Base-by-base conservation (phyloP, 1,140 invertebrate species). In the Diploscapter pachys region DNA sequence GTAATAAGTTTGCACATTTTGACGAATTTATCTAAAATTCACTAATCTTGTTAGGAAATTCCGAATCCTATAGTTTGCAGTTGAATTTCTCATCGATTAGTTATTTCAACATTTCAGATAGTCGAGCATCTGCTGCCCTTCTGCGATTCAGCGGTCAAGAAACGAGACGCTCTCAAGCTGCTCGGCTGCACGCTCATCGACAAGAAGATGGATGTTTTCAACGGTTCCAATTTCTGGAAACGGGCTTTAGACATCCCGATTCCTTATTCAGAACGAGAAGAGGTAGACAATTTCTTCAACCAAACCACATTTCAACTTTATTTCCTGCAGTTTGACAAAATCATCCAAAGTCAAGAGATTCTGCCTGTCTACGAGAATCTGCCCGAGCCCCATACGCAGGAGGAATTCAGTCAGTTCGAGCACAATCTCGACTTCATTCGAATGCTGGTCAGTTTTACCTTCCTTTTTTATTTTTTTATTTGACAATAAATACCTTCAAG, bases 351-450 rank as follows among this genome's bases (percentile, higher is more conserved):
- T 31, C 59, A 54, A 9, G 62, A 9, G 4, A 63, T 62, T 2
- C 49, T 49, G n/a, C 62, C 57, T 52, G 76, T 81, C 4, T 81
- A 82, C 61, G 74, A 72, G 50, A 72, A 63, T n/a, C 71, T 71
- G 50, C 9, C 13, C 6, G 80, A 81, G 72, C 63, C 71, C 6
- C 57, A 67, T 6, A 74, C 54, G 57, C 49, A 11, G 6, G 5
- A 55, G 4, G 76, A 81, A 48, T 62, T 81, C 4, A 64, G 64
- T 9, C 8, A 48, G 9, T 9, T 81, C 2, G 57, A 78, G 9
- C 78, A 79, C 11, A 74, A 81, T 75, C 81, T 79, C 49, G 80
- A 81, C 52, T 70, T 72, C 9, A 73, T 81, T 31, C 53, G 81
- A 63, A 81, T 82, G 81, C 80, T 82, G 80, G 80, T 82, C 31